Base-by-base conservation (phyloP, 2,113 vertebrate genomes). In the Vanacampus margaritifer region DNA sequence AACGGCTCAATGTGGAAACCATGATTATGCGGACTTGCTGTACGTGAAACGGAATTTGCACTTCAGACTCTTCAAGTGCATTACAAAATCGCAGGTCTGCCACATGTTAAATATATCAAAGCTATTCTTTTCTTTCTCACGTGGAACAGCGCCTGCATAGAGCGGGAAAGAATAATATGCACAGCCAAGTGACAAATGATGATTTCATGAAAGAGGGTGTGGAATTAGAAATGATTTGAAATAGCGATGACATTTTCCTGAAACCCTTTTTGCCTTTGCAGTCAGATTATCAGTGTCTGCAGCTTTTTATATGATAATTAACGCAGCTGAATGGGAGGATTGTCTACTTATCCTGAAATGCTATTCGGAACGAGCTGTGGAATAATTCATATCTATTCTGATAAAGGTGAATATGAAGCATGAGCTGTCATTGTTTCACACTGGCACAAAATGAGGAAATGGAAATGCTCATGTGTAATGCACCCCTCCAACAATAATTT, bases 281-380 rank as follows among this genome's bases (percentile, higher is more conserved):
- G 70, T 69, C 65, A 73, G 76, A 80, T 91, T 73, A 80, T 83
- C 81, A 67, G 75, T 72, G 67, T 82, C 63, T 46, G 66, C 7
- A 71, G 79, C 79, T 85, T 79, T 83, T 82, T 88, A 89, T 89
- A 88, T 87, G 88, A 75, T 90, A 89, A 91, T 90, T 89, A 89
- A 89, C 72, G 73, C 46, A 68, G 72, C 68, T 48, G 51, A 84
- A 90, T 71, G 69, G 76, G 69, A 86, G 85, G 86, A 87, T 77
- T 82, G 77, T 84, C 80, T 79, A 65, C 79, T 86, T 84, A 78
- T 86, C 75, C 41, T 50, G 64, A 72, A 82, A 82, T 69, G 69
- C 78, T 66, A 82, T 85, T 81, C 75, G 77, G 73, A 82, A 75
- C 61, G 71, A 82, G 79, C 35, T 36, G 56, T 46, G 63, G 65